Evolutionary conservation across 2,888 invertebrate genomes (phyloP), one percentile per base, ranked within the genome.

Genomic region (Sinohyriopsis cumingii): DNA sequence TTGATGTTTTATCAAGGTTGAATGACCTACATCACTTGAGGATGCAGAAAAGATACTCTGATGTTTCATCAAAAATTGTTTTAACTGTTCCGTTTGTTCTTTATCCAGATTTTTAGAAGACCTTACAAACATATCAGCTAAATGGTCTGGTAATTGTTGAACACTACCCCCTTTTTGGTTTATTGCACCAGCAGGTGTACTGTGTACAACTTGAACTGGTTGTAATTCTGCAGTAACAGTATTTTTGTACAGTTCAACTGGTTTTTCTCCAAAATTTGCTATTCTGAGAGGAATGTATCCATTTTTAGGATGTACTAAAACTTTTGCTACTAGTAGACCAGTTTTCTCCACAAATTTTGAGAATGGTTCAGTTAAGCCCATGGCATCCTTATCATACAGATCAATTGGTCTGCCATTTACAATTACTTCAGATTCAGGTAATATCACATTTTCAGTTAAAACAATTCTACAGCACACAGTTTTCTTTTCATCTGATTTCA

Each of bases 221-320:
- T 67, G 59, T 15, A 56, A 67, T 9, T 45, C 22, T 3, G 69
- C 68, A 54, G 62, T 60, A 22, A 69, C 53, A 24, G 71, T 75
- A 33, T 66, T 45, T 53, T 64, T 59, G 57, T 68, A 71, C 24
- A 66, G 24, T 1, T 55, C 63, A 59, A 33, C 64, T 5, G 67
- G 53, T 25, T 67, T n/a, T 33, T 18, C 55, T 53, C 56, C 18
- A 5, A 69, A 22, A 54, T 69, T 69, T 33, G 55, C 67, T 15
- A 67, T 65, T 33, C 64, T 55, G 19, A 74, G 24, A n/a, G 74
- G 71, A 25, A 74, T 33, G n/a, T n/a, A 19, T 18, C 63, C 69
- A 9, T 45, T 64, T 19, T 19, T 59, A 33, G 54, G n/a, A 62
- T 66, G 59, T 15, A 71, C 56, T 20, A 74, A 57, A 5, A 67